Evolutionary conservation across 64 coral and sea anemone species (phyloP), one percentile per base, ranked within the genome.

Genomic region (Platygyra sinensis): DNA sequence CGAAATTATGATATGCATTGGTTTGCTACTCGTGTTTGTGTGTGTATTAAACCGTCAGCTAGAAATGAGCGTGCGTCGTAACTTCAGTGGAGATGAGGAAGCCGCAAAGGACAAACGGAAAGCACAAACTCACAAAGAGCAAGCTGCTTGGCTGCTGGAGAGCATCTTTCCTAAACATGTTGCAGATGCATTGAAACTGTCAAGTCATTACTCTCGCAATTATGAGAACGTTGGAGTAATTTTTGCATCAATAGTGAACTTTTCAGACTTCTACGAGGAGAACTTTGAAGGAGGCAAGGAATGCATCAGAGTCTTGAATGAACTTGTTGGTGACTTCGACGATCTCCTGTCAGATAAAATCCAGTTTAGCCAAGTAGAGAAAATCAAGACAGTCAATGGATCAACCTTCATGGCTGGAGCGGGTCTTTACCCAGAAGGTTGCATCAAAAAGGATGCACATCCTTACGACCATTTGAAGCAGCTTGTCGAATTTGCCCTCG

Each of bases 251-350:
- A 93, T 99, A 76, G 97, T 99, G 7, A 99, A 99, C 67, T 99
- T 99, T 91, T 88, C 90, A 55, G 97, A 99, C 38, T 99, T 99
- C 72, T 99, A 99, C 81, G 97, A 99, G 91, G 97, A 99, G 77
- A 96, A 96, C 89, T 99, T 99, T 94, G 97, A 99, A 94, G 97
- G 97, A 72, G 97, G 97, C 29, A 99, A 99, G 63, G 97, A 99
- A 17, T 99, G 97, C 60, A 99, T 99, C 38, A 82, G 97, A 62
- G 91, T 99, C 4, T 61, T 99, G 25, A 99, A 99, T 91, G 97
- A 99, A 93, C 91, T 99, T 25, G 97, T 99, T 18, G 94, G 97
- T 78, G 97, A 99, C 72, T 99, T 99, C 87, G 97, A 99, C 91
- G 97, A 99, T n/a, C 73, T 99, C 46, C 87, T 99, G 59, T 71